Evolutionary conservation across 2,797 vertebrate genomes (phyloP), one percentile per base, ranked within the genome.

Genomic region (Atherinosoma microstoma): DNA sequence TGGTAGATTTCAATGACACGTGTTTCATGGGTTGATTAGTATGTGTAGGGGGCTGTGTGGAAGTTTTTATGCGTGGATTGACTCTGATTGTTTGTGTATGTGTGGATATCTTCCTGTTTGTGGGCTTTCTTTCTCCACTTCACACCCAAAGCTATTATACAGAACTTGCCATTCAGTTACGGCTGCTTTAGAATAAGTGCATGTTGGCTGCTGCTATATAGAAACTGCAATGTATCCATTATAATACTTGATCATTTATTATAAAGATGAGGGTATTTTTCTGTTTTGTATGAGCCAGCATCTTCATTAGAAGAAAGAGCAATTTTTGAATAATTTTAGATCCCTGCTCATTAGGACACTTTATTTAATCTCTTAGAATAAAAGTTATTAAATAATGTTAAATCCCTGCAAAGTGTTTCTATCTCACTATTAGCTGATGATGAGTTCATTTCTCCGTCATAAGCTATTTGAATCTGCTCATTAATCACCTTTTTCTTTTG

Each of bases 11-110:
- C 57, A 51, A 51, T 80, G 67, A 74, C 63, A 75, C 66, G 75
- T 75, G 76, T 82, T 82, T 84, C 34, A 72, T 80, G 57, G 79
- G 36, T 38, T 88, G 79, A 89, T 79, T 76, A 83, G 67, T 54
- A 67, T 68, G 75, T 34, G 1, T 66, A n/a, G n/a, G 51, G 49
- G 47, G 51, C 64, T 70, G 58, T 38, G 40, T 69, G 63, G 60
- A 58, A 18, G 56, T 67, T 84, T 83, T 83, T 80, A 70, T 80
- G 59, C 79, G 73, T 81, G 68, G 62, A 61, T 54, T 77, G 68
- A 63, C 16, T 42, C 3, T 42, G 38, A 16, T 42, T 56, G 34
- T 65, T 58, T 60, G 47, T 47, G 54, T 70, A 22, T 76, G 80
- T 58, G 38, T 24, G 16, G 27, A 35, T 51, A 20, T 63, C 35